These are phyloP conservation scores for Schrankia costaestrigalis DNA, from an alignment of 2,888 invertebrate genomes.

Conservation along the genomic window DNA sequence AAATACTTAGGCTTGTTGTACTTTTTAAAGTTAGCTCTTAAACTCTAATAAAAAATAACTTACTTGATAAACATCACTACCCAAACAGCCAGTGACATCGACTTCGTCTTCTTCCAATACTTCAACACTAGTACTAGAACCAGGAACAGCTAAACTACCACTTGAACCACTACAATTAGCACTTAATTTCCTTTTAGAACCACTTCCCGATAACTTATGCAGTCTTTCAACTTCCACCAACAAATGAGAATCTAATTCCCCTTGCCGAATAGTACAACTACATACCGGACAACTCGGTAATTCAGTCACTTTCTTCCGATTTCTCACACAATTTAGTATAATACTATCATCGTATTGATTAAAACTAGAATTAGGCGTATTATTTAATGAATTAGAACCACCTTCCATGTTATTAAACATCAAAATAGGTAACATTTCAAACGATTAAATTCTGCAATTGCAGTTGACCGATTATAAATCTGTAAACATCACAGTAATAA, in stretches of 20 bases:
- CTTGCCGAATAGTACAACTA: conserved; percentile 89
- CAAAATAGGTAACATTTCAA: conserved; percentile 72
- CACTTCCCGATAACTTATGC: conserved; percentile 56
- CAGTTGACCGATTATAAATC: conserved; percentile 48
- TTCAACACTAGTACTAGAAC: conserved; percentile 31
- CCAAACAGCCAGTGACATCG: conserved; percentile 65
- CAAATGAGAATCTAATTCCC: conserved; percentile 92
- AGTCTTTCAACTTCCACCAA: conserved; percentile 84
- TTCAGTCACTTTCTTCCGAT: conserved; percentile 82
- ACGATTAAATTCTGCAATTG: conserved; percentile 23
- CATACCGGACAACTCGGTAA: conserved; percentile 94
- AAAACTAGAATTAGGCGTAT: conserved; percentile 46
- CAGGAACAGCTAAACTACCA: conserved; percentile 39
- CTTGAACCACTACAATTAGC: conserved; percentile 47
- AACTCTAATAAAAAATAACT: conserved; percentile 6
- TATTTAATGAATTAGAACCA: conserved; percentile 54
- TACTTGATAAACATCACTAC: conserved; percentile 74
- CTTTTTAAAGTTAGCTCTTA: neutral
- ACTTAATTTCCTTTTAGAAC: conserved; percentile 63
- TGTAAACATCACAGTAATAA: conserved; percentile 59
- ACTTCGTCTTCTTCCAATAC: conserved; percentile 52
- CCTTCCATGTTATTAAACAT: conserved; percentile 74
- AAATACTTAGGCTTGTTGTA: too few relatives aligned
- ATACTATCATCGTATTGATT: conserved; percentile 65
- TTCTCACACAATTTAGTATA: conserved; percentile 75